Base-by-base conservation (phyloP, 2,888 invertebrate species). In the Lochmaea capreae region DNA sequence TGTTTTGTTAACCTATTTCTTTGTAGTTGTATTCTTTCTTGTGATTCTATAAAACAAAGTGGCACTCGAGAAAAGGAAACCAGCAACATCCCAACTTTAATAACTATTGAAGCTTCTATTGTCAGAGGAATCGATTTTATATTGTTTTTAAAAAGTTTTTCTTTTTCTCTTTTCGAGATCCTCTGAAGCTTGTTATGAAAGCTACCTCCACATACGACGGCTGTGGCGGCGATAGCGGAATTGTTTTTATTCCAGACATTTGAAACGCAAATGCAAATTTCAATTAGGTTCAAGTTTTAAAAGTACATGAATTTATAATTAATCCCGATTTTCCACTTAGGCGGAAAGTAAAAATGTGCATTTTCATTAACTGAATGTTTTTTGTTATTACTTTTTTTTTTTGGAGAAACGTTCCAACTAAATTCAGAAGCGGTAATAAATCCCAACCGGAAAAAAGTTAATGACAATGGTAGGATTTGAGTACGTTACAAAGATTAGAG, bases 271-370 rank as follows among this genome's bases (percentile, higher is more conserved):
- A 57, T 57, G 57, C 57, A 57, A 22, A 57, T 57, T 57, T 57
- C 57, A 16, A 57, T 57, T 57, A 16, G 22, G 22, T 57, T 57
- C 57, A 22, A 57, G 57, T 22, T 57, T 57, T 16, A 22, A 57
- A 57, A 57, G 16, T 57, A 57, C 22, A 57, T 57, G 57, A 57
- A 57, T 57, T 57, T 9, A 57, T 57, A 57, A 57, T 57, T 57
- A 22, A 57, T 57, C 57, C 9, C 57, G 18, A 57, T 57, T 57
- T 57, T 57, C 57, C 57, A 57, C 57, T 57, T 57, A 22, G 57
- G 22, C 18, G 9, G 10, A 22, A 26, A 57, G 57, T 22, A 22
- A 57, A 57, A 57, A 57, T 57, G 57, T 57, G 57, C 57, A 26
- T 57, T 57, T 57, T 57, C 57, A 57, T 57, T 18, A 57, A 16